A percentile compares a stretch with the other conserved stretches of the same genome.
phyloP scores from a whole-genome alignment of 2,888 invertebrate genomes.

The Zhengitettix transpicula region DNA sequence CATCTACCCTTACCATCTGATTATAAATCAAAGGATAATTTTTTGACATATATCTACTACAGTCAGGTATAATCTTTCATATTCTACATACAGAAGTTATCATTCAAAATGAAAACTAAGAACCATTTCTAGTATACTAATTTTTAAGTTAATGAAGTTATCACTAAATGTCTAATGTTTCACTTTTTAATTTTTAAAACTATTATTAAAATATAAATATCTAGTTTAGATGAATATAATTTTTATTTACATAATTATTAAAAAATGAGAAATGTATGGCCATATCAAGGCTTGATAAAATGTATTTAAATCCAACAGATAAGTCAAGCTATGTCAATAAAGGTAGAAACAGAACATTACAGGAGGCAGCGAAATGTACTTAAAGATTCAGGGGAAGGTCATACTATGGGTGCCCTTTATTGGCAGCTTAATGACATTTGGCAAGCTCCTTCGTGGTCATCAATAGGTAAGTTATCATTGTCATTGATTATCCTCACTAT shows the following conservation, averaged over 20 bases:
- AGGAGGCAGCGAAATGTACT: slow-evolving; percentile 37
- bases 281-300: not conserved
- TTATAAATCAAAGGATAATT: slow-evolving; percentile 24
- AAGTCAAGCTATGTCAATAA: slow-evolving; percentile 73
- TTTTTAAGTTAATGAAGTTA: not conserved
- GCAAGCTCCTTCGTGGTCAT: slow-evolving; percentile 93
- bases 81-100: no score
- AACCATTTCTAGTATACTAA: no score
- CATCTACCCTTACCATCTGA: slow-evolving; percentile 44
- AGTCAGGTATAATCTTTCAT: slow-evolving; percentile 47
- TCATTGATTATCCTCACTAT: no score
- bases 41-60: slow-evolving; percentile 57
- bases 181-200: no score
- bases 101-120: no score
- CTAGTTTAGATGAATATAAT: not conserved
- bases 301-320: slow-evolving; percentile 22
- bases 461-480: slow-evolving; percentile 31
- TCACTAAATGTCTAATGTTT: not conserved
- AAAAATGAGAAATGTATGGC: not conserved
- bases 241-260: not conserved
- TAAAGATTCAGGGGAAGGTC: slow-evolving; percentile 36
- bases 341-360: slow-evolving; percentile 71
- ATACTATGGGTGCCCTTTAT: slow-evolving; percentile 92
- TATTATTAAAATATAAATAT: no score
- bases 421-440: slow-evolving; percentile 98